phyloP scores from a whole-genome alignment of 2,888 invertebrate genomes.

The Creontiades dilutus region DNA sequence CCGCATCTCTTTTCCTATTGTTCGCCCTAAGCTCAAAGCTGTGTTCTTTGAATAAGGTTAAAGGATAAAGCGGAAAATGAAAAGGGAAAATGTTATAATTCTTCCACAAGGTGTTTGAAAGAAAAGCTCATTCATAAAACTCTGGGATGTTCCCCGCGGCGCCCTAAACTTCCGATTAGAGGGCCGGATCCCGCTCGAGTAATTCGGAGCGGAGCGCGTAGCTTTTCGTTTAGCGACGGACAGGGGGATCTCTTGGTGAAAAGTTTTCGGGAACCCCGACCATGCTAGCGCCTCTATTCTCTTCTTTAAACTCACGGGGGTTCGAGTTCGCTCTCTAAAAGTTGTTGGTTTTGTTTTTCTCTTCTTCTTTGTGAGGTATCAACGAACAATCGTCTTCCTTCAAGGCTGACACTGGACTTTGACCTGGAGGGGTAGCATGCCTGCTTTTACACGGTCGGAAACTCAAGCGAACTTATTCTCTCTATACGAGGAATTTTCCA shows the following conservation, averaged over 20 bases:
- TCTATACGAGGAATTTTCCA: background rate
- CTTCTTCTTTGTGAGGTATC: too few relatives aligned
- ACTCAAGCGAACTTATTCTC: background rate
- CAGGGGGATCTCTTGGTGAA: background rate
- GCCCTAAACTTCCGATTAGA: background rate
- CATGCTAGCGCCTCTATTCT: background rate
- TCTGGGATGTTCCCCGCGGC: background rate
- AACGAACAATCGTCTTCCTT: constrained; percentile 3
- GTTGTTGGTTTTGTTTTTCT: background rate
- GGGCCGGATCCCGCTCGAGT: constrained; percentile 12
- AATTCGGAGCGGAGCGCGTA: background rate
- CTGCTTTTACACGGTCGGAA: background rate
- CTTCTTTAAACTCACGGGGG: background rate
- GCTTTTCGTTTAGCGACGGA: background rate
- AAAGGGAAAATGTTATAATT: background rate
- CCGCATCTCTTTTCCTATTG: too few relatives aligned
- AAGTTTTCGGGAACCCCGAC: background rate
- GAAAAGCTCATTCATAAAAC: constrained; percentile 26
- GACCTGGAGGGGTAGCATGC: background rate
- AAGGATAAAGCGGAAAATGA: background rate
- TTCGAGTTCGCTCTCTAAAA: constrained; percentile 6
- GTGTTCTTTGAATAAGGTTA: background rate
- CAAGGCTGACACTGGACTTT: background rate
- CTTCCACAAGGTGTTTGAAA: background rate
- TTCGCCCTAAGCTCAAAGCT: too few relatives aligned